Base-by-base conservation (phyloP, 2,113 vertebrate species). In the Cygnus buccinator region DNA sequence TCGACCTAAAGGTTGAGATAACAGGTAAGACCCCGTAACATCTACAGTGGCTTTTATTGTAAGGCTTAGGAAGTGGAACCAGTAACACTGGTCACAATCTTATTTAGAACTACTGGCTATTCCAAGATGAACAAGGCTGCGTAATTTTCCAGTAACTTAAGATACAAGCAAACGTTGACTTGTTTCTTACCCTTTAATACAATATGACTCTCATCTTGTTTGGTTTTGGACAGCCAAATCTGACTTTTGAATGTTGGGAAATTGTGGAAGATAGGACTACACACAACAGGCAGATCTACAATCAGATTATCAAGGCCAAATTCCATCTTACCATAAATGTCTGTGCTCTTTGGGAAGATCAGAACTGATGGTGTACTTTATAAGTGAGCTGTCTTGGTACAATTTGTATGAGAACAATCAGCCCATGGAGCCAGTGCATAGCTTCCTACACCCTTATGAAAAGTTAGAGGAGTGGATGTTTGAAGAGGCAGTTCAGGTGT, bases 1-100 rank as follows among this genome's bases (percentile, higher is more conserved):
- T 98, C 8, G 13, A 97, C 66, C 75, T 99, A 21, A 97, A 97
- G 46, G 97, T 99, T 9, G 18, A 97, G 72, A 98, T 99, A 39
- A 90, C 97, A 94, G 99, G 99, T 99, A 94, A 98, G 98, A 85
- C 58, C 46, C 68, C 6, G 0, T 25, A 21, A 54, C 25, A 44
- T 77, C 71, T 26, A 4, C 52, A 8, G 35, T 26, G 61, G 15
- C 66, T 81, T 83, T 61, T 13, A 10, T 35, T 66, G 67, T 44
- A n/a, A 73, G 48, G 23, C 35, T 76, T 7, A 41, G 67, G 28
- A 28, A 62, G 59, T 26, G 35, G 68, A 74, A 31, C 31, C 46
- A 5, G 8, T 31, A 58, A 37, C 14, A 29, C 46, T 71, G 39
- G 16, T 59, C 62, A 68, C 18, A 44, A 5, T 3, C n/a, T 74